Evolutionary conservation across 1,140 invertebrate species (phyloP), one percentile per base, ranked within the genome.

Genomic region (Tetramorium alpestre): DNA sequence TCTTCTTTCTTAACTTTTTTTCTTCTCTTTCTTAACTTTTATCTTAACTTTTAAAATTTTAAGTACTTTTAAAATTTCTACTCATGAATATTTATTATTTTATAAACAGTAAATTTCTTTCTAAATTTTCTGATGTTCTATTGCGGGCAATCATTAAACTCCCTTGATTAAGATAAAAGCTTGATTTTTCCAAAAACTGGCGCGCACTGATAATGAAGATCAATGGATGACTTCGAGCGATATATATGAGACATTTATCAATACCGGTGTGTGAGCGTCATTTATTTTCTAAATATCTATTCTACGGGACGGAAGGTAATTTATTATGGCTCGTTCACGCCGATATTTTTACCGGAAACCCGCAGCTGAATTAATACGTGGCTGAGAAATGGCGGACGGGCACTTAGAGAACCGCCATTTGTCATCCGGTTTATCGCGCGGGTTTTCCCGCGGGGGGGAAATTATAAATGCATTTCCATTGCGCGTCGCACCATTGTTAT

Each of bases 401-500:
- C 47, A 70, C 78, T 56, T 49, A 33, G 56, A 76, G 81, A 85
- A 75, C 75, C 70, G 44, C 28, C 54, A 76, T 76, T 76, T 58
- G 67, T 76, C 69, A 76, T 75, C 22, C 28, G 25, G 38, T 28
- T 65, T 76, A 49, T 60, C 81, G 69, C 69, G n/a, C 58, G 6
- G 38, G 44, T 87, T 86, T 88, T 54, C 69, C 38, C 62, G 49
- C 25, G 5, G 47, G 41, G n/a, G 25, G 38, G 13, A n/a, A 54
- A 88, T 81, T 73, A 70, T 70, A 75, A 75, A 88, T 69, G 47
- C 86, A 56, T 47, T 82, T 84, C 69, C 64, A 82, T 81, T 85
- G 56, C 67, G 77, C 86, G 67, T 49, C 54, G 69, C 25, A 41
- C 80, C 11, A 89, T 89, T 88, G 86, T 89, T 89, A 10, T 70